Evolutionary conservation across 2,113 vertebrate genomes (phyloP).

Genomic region (Garra rufa): DNA sequence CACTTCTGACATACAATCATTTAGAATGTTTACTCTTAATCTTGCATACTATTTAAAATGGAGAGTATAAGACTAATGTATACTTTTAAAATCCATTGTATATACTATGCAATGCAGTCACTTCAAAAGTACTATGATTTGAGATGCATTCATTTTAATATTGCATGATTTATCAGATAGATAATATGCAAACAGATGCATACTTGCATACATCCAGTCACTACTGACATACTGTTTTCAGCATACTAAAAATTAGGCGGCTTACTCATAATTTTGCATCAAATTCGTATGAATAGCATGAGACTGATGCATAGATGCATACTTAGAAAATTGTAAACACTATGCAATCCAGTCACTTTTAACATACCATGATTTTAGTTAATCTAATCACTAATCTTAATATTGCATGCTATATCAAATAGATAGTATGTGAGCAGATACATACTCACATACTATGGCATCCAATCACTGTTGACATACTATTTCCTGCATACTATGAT

Average conservation of each 20-base stretch:
- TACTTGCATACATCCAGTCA: neutral
- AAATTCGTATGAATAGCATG: too few relatives aligned
- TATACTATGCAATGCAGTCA: neutral
- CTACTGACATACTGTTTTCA: too few relatives aligned
- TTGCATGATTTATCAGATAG: neutral
- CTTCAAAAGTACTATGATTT: neutral
- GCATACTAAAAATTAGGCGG: too few relatives aligned
- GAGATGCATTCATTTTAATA: neutral
- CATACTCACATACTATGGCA: too few relatives aligned
- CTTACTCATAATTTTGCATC: too few relatives aligned
- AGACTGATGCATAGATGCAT: too few relatives aligned
- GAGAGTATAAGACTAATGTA: too few relatives aligned
- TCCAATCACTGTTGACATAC: too few relatives aligned
- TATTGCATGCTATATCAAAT: too few relatives aligned
- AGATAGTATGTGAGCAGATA: too few relatives aligned
- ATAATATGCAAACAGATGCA: neutral
- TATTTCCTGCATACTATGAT: too few relatives aligned
- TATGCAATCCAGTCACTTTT: neutral
- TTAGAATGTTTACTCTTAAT: neutral
- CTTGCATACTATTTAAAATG: neutral
- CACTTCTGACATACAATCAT: neutral
- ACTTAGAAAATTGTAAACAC: neutral
- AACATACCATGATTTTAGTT: neutral
- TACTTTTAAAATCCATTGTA: neutral
- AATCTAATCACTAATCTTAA: too few relatives aligned